phyloP scores from a whole-genome alignment of 2,797 vertebrate genomes.

The Acanthis flammea region DNA sequence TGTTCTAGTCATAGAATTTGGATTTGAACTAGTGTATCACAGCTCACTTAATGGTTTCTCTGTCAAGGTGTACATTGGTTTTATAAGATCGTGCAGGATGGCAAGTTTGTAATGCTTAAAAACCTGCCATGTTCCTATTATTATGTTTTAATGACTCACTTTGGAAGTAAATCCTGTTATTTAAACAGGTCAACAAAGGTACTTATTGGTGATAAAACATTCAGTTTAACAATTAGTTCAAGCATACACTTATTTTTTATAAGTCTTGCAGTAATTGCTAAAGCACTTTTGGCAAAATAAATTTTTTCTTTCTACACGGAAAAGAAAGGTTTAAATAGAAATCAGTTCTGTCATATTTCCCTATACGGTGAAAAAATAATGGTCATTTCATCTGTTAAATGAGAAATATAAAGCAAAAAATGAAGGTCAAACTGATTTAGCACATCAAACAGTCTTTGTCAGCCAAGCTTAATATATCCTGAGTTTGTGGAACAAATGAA shows the following conservation, averaged over 20 bases:
- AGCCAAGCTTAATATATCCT: conserved; percentile 86
- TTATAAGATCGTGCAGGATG: background rate
- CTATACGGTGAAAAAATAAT: conserved; percentile 75
- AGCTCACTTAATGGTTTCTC: conserved; percentile 38
- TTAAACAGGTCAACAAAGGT: conserved; percentile 51
- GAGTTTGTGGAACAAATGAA: conserved; percentile 93
- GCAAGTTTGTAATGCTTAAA: background rate
- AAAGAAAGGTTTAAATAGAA: conserved; percentile 31
- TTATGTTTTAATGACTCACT: conserved; percentile 60
- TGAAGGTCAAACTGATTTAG: conserved; percentile 91
- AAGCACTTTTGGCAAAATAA: background rate
- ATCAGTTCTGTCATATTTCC: conserved; percentile 74
- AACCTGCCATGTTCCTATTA: conserved; percentile 30
- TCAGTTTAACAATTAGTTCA: conserved; percentile 66
- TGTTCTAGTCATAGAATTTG: conserved; percentile 33
- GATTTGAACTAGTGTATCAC: conserved; percentile 20
- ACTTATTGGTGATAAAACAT: conserved; percentile 44
- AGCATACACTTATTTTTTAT: background rate
- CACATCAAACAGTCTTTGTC: conserved; percentile 87
- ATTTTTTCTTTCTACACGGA: background rate
- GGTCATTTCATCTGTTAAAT: conserved; percentile 84
- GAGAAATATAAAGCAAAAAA: conserved; percentile 87
- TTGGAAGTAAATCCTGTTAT: conserved; percentile 53
- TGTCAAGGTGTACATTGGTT: conserved; percentile 31
- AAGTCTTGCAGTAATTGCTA: conserved; percentile 31